These are phyloP conservation scores for Poeciliopsis occidentalis DNA, from an alignment of 2,113 vertebrate genomes.

Conservation along the genomic window DNA sequence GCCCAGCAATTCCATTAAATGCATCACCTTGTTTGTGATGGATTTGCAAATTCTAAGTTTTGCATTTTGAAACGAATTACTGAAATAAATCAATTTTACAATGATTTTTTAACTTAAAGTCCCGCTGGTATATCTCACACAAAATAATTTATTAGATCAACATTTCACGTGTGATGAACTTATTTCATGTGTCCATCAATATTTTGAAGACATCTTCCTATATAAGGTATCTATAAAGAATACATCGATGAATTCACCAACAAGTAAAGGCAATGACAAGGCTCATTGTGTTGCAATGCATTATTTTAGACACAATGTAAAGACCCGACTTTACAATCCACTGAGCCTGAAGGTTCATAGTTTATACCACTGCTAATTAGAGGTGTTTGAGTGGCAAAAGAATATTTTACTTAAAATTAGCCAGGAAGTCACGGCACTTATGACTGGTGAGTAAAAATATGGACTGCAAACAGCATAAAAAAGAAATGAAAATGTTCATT, in stretches of 20 bases:
- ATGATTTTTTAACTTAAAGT: too few relatives aligned
- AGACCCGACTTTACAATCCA: background rate
- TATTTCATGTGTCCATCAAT: background rate
- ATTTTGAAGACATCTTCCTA: background rate
- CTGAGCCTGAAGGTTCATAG: background rate
- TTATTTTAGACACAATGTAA: background rate
- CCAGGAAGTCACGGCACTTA: too few relatives aligned
- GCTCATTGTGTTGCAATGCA: background rate
- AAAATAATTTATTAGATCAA: background rate
- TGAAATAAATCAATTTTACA: too few relatives aligned
- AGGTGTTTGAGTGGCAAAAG: background rate
- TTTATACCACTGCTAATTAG: background rate
- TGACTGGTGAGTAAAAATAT: background rate
- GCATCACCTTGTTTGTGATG: too few relatives aligned
- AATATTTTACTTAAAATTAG: background rate
- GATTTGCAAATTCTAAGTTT: too few relatives aligned
- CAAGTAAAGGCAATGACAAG: background rate
- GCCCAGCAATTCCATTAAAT: background rate
- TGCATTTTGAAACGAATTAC: too few relatives aligned
- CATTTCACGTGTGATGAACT: background rate
- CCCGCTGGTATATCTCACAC: background rate
- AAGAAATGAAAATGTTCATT: conserved; percentile 26
- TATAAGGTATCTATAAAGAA: background rate
- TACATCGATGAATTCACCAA: background rate
- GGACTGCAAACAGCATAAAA: conserved; percentile 12